A percentile compares a stretch with the other conserved stretches of the same genome.
phyloP scores from a whole-genome alignment of 2,888 invertebrate genomes.

The Acanthoscelides obtectus region DNA sequence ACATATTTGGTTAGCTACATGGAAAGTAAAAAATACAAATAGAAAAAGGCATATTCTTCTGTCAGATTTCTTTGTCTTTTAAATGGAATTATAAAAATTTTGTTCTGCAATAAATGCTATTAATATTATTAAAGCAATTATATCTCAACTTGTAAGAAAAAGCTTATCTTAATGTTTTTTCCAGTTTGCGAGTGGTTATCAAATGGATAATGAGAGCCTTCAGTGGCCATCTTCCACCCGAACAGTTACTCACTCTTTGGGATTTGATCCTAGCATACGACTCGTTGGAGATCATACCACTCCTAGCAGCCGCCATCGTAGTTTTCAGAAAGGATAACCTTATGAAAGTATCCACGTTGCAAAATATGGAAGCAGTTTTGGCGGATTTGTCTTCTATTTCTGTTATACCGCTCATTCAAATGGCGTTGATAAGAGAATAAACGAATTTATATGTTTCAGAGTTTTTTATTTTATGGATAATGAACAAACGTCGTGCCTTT shows the following conservation, averaged over 20 bases:
- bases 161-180: constrained; percentile 10
- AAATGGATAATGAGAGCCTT: constrained; percentile 97
- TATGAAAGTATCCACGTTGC: constrained; percentile 66
- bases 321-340: constrained; percentile 84
- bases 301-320: constrained; percentile 80
- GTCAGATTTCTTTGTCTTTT: too few species aligned
- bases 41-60: too few species aligned
- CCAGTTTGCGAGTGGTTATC: constrained; percentile 82
- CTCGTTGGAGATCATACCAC: constrained; percentile 81
- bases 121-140: too few species aligned
- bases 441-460: not conserved
- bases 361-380: constrained; percentile 79
- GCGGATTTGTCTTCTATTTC: constrained; percentile 84
- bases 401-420: constrained; percentile 78
- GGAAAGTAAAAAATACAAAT: too few species aligned
- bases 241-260: constrained; percentile 89
- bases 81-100: too few species aligned
- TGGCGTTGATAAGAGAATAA: constrained; percentile 67
- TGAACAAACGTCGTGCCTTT: too few species aligned
- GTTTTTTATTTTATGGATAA: too few species aligned
- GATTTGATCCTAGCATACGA: constrained; percentile 90
- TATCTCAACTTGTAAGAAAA: too few species aligned
- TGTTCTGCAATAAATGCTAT: too few species aligned
- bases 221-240: constrained; percentile 89
- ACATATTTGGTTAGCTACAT: too few species aligned